Evolutionary conservation across 1,140 invertebrate genomes (phyloP).

Genomic region (Magallana ariakensis): DNA sequence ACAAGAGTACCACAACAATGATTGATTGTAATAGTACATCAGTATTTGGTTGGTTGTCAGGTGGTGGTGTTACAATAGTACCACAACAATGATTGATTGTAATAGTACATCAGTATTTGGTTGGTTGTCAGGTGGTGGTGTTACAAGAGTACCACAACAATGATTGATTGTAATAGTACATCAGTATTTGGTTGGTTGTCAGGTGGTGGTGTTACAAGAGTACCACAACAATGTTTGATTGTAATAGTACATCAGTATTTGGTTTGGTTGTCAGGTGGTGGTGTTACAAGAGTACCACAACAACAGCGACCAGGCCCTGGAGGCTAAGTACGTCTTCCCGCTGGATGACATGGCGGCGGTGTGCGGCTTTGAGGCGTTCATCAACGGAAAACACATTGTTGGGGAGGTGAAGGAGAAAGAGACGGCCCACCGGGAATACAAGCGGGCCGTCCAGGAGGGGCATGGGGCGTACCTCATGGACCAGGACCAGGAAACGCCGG

Average conservation of each 20-base stretch:
- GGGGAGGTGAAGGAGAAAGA: conserved; percentile 81
- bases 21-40: no score
- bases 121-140: conserved; percentile 71
- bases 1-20: conserved; percentile 76
- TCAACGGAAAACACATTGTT: conserved; percentile 79
- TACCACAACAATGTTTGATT: no score
- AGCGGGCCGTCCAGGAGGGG: conserved; percentile 79
- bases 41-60: conserved; percentile 43
- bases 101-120: no score
- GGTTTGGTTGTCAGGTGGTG: conserved; percentile 65
- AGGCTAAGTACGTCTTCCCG: conserved; percentile 80
- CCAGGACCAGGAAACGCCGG: conserved; percentile 79
- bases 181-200: no score
- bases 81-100: conserved; percentile 63
- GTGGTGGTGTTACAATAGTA: conserved; percentile 78
- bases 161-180: no score
- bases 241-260: no score
- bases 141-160: conserved; percentile 77
- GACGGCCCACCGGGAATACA: conserved; percentile 79
- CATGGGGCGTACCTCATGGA: conserved; percentile 81
- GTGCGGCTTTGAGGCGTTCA: conserved; percentile 80
- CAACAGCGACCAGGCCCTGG: conserved; percentile 70
- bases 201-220: no score
- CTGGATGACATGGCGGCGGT: conserved; percentile 79
- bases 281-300: conserved; percentile 78